Evolutionary conservation across 2,888 invertebrate species (phyloP).

Genomic region (Aphodius sticticus): DNA sequence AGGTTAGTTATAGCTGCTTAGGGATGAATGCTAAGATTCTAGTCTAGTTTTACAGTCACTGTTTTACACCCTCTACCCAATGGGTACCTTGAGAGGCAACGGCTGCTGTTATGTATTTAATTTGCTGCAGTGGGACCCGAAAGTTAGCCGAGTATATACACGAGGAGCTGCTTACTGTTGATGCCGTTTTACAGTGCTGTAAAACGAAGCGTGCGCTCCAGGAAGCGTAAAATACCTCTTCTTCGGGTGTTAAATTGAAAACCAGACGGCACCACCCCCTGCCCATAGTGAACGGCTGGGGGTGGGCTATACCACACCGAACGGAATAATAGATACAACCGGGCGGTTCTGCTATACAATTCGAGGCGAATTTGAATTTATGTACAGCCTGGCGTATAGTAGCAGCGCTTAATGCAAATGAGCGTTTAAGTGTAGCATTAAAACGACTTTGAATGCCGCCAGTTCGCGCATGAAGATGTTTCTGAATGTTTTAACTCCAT

Average conservation of each 20-base stretch:
- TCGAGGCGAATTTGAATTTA: conserved; percentile 21
- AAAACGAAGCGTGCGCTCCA: conserved; percentile 18
- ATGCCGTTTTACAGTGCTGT: conserved; percentile 25
- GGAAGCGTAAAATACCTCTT: conserved; percentile 17
- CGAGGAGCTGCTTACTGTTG: conserved; percentile 23
- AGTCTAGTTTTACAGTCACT: conserved; percentile 44
- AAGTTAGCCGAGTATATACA: conserved; percentile 34
- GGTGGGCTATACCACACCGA: conserved; percentile 18
- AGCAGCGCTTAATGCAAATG: conserved; percentile 21
- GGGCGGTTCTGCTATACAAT: conserved; percentile 12
- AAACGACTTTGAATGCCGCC: conserved; percentile 23
- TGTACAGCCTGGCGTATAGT: conserved; percentile 19
- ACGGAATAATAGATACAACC: conserved; percentile 23
- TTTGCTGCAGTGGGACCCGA: conserved; percentile 46
- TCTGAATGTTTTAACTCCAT: conserved; percentile 20
- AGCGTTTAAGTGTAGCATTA: conserved; percentile 16
- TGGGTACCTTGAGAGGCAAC: conserved; percentile 44
- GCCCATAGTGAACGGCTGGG: not conserved
- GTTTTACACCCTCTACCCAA: conserved; percentile 47
- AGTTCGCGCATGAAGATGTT: conserved; percentile 16
- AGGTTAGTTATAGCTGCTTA: conserved; percentile 39
- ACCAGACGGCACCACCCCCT: not conserved
- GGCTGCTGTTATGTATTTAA: conserved; percentile 46
- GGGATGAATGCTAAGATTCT: conserved; percentile 36
- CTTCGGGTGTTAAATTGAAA: conserved; percentile 24